Conservation (phyloP, 1,140 invertebrate genomes). For the Listronotus bonariensis region DNA sequence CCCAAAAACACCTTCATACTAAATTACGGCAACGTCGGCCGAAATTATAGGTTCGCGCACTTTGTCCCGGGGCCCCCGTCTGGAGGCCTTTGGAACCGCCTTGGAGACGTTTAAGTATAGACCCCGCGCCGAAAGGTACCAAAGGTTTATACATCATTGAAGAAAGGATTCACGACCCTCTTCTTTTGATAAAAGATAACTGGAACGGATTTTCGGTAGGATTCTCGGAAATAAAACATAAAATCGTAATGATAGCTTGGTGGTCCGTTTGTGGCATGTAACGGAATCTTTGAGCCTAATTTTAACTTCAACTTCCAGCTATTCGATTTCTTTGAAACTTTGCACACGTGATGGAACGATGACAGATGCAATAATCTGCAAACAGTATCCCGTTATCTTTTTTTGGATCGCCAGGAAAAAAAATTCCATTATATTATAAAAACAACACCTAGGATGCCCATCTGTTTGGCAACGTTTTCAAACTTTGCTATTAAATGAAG, state of each 20-base stretch:
- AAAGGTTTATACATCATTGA: constrained; percentile 37
- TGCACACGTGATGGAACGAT: too few species aligned
- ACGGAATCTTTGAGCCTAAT: too few species aligned
- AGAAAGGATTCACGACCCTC: constrained; percentile 10
- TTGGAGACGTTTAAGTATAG: constrained; percentile 50
- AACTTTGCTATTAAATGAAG: too few species aligned
- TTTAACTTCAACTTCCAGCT: too few species aligned
- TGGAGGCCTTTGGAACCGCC: constrained; percentile 44
- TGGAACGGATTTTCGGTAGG: constrained; percentile 20
- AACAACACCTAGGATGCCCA: too few species aligned
- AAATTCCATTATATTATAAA: too few species aligned
- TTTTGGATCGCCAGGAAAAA: too few species aligned
- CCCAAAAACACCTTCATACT: too few species aligned
- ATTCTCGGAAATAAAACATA: constrained; percentile 21
- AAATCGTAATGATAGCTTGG: constrained; percentile 27
- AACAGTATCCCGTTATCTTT: too few species aligned
- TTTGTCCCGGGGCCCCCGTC: constrained; percentile 35
- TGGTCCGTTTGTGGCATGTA: constrained; percentile 14
- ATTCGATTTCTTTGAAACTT: too few species aligned
- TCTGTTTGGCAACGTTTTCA: too few species aligned
- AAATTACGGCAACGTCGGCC: constrained; percentile 17
- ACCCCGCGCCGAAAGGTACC: constrained; percentile 35
- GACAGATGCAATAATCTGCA: too few species aligned
- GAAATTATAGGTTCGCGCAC: constrained; percentile 19
- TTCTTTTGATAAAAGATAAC: constrained; percentile 31